phyloP scores from a whole-genome alignment of 2,113 vertebrate species.

The Rhea americana region DNA sequence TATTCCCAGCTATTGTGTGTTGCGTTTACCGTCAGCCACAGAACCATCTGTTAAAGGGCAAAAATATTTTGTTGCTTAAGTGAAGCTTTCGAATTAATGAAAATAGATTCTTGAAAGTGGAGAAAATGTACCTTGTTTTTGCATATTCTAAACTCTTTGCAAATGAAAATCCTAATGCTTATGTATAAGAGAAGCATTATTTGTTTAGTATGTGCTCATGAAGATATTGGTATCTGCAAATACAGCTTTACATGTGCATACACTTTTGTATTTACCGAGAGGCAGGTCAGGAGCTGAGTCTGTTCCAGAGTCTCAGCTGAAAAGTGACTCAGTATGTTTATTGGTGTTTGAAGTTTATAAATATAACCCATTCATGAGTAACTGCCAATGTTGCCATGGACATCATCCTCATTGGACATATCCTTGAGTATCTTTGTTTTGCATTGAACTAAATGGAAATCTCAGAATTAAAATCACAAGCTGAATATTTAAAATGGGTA shows the following conservation, averaged over 20 bases:
- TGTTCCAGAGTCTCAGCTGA: not conserved
- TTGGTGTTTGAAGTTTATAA: not conserved
- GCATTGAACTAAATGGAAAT: not conserved
- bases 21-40: not conserved
- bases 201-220: not conserved
- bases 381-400: not conserved
- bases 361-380: not conserved
- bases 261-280: not conserved
- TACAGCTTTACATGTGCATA: not conserved
- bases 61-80: not conserved
- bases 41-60: not conserved
- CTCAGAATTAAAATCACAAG: not conserved
- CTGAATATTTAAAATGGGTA: not conserved
- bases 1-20: not conserved
- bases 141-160: not conserved
- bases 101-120: not conserved
- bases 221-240: not conserved
- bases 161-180: not conserved
- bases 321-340: accelerated
- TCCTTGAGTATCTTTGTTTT: not conserved
- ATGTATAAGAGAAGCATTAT: not conserved
- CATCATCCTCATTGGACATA: not conserved
- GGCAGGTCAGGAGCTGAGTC: not conserved
- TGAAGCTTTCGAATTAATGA: not conserved
- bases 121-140: not conserved